Evolutionary conservation across 2,888 invertebrate species (phyloP).

Genomic region (Zhuqinia jingwanae): DNA sequence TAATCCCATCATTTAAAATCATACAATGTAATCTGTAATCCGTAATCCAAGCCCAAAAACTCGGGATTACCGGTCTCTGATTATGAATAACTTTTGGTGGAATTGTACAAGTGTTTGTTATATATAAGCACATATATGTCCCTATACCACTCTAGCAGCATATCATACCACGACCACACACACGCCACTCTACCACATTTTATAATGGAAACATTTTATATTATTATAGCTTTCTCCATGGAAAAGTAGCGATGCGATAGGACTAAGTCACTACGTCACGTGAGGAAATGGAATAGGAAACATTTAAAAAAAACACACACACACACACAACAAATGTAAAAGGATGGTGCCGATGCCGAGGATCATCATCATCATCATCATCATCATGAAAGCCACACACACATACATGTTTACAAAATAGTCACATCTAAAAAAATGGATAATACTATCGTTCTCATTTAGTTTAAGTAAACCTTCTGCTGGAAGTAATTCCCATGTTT

Average conservation of each 20-base stretch:
- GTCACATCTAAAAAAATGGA: conserved; percentile 15
- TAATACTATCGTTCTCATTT: conserved; percentile 21
- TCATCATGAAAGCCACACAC: conserved; percentile 9
- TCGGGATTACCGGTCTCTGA: too few species aligned
- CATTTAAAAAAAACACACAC: too few species aligned
- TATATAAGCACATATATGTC: neutral
- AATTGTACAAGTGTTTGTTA: conserved; percentile 27
- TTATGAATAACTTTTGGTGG: conserved; percentile 24
- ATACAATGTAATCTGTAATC: too few species aligned
- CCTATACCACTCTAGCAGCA: neutral
- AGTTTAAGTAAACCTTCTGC: conserved; percentile 29
- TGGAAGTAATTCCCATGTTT: conserved; percentile 45
- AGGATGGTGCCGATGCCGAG: conserved; percentile 4
- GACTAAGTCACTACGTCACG: conserved; percentile 46
- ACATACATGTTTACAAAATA: neutral
- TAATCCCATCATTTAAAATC: too few species aligned
- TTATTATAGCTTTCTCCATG: neutral
- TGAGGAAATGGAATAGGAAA: conserved; percentile 49
- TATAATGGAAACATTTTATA: too few species aligned
- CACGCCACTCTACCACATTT: neutral
- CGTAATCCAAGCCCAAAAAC: too few species aligned
- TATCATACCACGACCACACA: neutral
- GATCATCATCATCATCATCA: conserved; percentile 3
- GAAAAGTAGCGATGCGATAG: neutral
- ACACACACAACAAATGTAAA: conserved; percentile 21